Conservation (phyloP, 2,888 invertebrate species). For the Auanema sp. region DNA sequence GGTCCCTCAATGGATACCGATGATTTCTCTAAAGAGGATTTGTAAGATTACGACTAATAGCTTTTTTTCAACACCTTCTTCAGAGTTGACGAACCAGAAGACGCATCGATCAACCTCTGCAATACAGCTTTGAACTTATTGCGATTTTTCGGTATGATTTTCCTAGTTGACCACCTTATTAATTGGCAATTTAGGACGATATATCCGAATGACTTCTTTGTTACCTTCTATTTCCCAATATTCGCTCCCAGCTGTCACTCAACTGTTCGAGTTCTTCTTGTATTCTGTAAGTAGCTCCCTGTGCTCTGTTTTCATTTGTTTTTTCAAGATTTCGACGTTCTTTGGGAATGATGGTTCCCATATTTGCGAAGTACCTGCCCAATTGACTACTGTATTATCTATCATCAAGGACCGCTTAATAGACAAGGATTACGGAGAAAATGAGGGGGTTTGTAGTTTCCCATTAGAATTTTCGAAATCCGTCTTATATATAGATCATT, state of each 20-base stretch:
- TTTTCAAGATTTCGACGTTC: conserved; percentile 29
- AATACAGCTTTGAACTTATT: conserved; percentile 59
- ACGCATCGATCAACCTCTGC: conserved; percentile 45
- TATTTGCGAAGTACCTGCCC: conserved; percentile 18
- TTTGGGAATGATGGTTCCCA: conserved; percentile 32
- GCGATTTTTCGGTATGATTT: conserved; percentile 52
- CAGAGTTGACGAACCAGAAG: conserved; percentile 22
- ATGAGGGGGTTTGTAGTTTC: background rate
- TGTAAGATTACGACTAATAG: too few relatives aligned
- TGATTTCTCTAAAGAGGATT: background rate
- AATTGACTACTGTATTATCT: conserved; percentile 9
- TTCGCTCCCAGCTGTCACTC: conserved; percentile 50
- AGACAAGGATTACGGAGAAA: background rate
- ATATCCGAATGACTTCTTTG: conserved; percentile 59
- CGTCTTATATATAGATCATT: background rate
- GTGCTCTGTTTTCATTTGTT: background rate
- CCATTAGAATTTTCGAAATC: background rate
- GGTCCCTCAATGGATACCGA: background rate
- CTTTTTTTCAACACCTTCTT: conserved; percentile 6
- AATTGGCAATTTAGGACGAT: conserved; percentile 47
- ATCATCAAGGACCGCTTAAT: conserved; percentile 9
- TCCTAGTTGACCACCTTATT: background rate
- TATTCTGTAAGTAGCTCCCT: conserved; percentile 34
- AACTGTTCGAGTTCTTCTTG: conserved; percentile 57
- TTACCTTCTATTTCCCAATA: conserved; percentile 54